Conservation (phyloP, 2,888 invertebrate genomes). For the Torymus texanus region DNA sequence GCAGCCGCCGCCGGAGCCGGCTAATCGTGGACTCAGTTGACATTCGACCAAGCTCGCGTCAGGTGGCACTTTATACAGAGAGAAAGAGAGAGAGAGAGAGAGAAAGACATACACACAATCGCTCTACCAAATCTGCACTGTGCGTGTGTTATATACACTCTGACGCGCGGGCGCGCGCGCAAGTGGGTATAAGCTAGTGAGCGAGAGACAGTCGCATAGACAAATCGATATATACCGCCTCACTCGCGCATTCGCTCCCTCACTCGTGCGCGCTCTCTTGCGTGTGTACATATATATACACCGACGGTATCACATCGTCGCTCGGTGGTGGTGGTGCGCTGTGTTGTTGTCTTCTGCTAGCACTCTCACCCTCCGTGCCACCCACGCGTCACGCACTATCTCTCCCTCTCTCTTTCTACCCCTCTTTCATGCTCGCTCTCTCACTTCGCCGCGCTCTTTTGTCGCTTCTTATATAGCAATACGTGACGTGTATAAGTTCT, state of each 20-base stretch:
- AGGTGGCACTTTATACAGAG: neutral
- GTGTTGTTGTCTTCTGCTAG: no score
- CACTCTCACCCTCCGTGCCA: no score
- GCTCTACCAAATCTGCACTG: no score
- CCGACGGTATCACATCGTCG: no score
- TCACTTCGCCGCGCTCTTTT: conserved; percentile 41
- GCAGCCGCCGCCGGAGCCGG: conserved; percentile 12
- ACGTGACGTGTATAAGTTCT: no score
- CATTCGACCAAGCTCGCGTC: conserved; percentile 21
- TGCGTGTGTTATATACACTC: no score
- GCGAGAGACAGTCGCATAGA: neutral
- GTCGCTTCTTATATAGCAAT: conserved; percentile 37
- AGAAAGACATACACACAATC: no score
- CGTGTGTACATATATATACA: neutral
- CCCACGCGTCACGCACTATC: neutral
- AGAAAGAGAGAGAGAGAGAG: no score
- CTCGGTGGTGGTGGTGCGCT: no score
- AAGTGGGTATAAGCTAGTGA: neutral
- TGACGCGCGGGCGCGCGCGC: no score
- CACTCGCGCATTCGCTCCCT: neutral
- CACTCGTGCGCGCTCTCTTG: neutral
- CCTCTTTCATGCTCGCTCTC: conserved; percentile 33
- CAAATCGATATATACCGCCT: conserved; percentile 14
- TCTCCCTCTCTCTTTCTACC: neutral
- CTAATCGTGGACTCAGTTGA: conserved; percentile 29